These are phyloP conservation scores for Aproaerema taeniolella DNA, from an alignment of 2,888 invertebrate species.

Conservation along the genomic window DNA sequence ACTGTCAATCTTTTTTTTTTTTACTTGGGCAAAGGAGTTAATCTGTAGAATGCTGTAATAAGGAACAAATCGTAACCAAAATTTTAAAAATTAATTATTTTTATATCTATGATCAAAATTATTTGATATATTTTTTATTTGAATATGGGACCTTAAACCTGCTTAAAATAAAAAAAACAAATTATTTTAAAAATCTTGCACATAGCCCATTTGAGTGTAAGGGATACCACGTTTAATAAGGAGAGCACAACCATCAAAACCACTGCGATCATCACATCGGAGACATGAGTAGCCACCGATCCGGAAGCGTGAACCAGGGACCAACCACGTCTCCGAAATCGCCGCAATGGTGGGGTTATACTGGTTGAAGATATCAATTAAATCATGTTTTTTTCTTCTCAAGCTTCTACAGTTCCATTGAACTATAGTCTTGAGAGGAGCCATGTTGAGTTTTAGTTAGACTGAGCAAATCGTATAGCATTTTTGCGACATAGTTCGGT, in stretches of 20 bases:
- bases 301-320: not conserved
- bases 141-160: no score
- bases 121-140: no score
- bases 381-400: not conserved
- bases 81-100: no score
- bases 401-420: not conserved
- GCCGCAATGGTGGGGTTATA: not conserved
- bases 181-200: no score
- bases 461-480: not conserved
- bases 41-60: no score
- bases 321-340: not conserved
- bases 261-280: not conserved
- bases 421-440: not conserved
- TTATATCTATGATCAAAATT: no score
- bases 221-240: not conserved
- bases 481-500: not conserved
- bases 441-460: not conserved
- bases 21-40: no score
- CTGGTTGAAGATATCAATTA: not conserved
- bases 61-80: no score
- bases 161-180: no score
- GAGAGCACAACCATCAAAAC: not conserved
- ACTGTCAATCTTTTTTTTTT: no score
- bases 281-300: not conserved
- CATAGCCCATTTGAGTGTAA: not conserved